Percentiles rank a stretch among this genome's conserved stretches.
Evolutionary conservation across 1,140 invertebrate species (phyloP).

Genomic region (Himalopsyche phryganea): DNA sequence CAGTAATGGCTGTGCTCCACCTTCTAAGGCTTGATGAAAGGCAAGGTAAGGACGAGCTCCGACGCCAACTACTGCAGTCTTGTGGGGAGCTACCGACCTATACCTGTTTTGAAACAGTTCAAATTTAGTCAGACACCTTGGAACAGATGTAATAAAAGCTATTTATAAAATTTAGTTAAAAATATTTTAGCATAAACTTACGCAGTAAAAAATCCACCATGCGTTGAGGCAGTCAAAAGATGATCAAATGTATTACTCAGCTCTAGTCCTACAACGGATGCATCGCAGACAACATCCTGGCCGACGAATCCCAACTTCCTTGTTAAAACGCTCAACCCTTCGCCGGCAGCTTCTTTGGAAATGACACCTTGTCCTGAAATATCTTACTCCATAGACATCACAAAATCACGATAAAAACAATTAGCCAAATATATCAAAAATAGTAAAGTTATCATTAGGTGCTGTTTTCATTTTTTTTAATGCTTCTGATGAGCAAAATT

Average conservation of each 20-base stretch:
- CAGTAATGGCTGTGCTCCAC: constrained; percentile 67
- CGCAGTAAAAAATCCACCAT: constrained; percentile 70
- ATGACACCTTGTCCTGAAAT: background rate
- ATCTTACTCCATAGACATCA: background rate
- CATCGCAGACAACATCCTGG: constrained; percentile 73
- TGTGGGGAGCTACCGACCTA: constrained; percentile 70
- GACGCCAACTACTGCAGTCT: constrained; percentile 72
- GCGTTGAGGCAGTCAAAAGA: constrained; percentile 74
- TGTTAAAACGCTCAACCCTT: constrained; percentile 54
- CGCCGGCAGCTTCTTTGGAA: constrained; percentile 69
- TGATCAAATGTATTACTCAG: constrained; percentile 82
- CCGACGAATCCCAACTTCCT: constrained; percentile 85
- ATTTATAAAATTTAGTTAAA: too few species aligned
- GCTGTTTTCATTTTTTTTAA: too few species aligned
- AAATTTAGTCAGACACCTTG: too few species aligned
- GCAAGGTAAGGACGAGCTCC: constrained; percentile 81
- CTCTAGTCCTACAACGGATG: constrained; percentile 71
- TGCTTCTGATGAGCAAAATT: too few species aligned
- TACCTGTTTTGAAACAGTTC: too few species aligned
- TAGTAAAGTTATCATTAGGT: too few species aligned
- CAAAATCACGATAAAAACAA: too few species aligned
- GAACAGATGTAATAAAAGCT: too few species aligned
- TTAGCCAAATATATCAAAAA: too few species aligned
- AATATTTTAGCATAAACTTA: too few species aligned
- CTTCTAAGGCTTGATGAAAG: constrained; percentile 88